Conservation (phyloP, 2,888 invertebrate species). For the Stenoptilia bipunctidactyla region DNA sequence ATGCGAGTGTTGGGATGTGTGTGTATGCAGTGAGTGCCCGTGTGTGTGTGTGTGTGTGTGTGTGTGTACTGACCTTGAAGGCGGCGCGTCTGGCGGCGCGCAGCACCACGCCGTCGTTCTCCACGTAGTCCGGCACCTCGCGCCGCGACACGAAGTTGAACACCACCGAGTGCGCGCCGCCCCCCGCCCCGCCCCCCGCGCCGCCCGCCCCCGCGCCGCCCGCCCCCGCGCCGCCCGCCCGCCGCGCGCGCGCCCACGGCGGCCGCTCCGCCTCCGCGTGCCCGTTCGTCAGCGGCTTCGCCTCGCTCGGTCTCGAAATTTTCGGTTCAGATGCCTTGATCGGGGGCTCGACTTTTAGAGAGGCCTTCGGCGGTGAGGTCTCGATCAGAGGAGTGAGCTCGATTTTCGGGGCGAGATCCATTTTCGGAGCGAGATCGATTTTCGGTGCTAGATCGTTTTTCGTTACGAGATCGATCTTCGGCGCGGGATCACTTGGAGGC, state of each 20-base stretch:
- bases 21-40: no score
- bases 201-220: constrained; percentile 19
- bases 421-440: not conserved
- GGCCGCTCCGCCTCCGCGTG: constrained; percentile 20
- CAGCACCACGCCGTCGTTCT: constrained; percentile 86
- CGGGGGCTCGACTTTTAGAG: no score
- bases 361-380: not conserved
- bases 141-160: constrained; percentile 90
- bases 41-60: constrained; percentile 2
- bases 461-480: not conserved
- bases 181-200: constrained; percentile 30
- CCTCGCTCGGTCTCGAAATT: not conserved
- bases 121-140: constrained; percentile 92
- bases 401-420: not conserved
- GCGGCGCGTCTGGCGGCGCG: constrained; percentile 75
- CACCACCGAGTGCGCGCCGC: constrained; percentile 79
- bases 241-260: constrained; percentile 38
- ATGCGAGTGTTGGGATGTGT: no score
- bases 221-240: constrained; percentile 39
- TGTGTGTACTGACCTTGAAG: constrained; percentile 75
- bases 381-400: not conserved
- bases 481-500: no score
- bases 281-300: constrained; percentile 26
- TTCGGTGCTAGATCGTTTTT: not conserved
- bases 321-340: not conserved